A percentile compares a stretch with the other conserved stretches of the same genome.
These are phyloP conservation scores for Aphelenchoides besseyi DNA, from an alignment of 1,140 invertebrate genomes.

Conservation along the genomic window DNA sequence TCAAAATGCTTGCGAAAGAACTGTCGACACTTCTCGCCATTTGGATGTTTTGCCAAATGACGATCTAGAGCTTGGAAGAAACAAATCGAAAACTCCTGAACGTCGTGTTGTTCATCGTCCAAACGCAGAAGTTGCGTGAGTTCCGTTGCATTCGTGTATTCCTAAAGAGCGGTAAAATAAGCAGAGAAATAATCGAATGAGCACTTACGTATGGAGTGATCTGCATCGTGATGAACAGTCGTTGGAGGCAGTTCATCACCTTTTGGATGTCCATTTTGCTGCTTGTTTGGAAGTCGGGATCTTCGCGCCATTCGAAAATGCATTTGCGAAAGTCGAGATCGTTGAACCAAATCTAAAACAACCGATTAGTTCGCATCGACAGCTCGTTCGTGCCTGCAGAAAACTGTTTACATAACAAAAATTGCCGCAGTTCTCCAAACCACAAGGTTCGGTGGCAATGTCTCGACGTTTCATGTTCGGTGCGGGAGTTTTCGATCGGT, in stretches of 20 bases:
- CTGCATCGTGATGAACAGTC: slow-evolving; percentile 52
- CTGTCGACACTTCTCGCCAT: slow-evolving; percentile 34
- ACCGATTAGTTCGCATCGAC: not conserved
- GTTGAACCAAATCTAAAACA: slow-evolving; percentile 57
- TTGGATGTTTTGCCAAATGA: slow-evolving; percentile 47
- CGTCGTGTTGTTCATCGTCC: slow-evolving; percentile 60
- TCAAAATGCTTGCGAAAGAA: slow-evolving; percentile 34
- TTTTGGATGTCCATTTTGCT: slow-evolving; percentile 54
- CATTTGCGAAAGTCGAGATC: slow-evolving; percentile 57
- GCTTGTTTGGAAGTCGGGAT: slow-evolving; percentile 30
- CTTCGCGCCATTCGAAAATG: slow-evolving; percentile 51
- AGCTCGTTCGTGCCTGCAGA: slow-evolving; percentile 44
- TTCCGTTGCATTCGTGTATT: slow-evolving; percentile 42
- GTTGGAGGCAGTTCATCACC: slow-evolving; percentile 52
- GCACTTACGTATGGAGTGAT: slow-evolving; percentile 56
- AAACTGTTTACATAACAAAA: slow-evolving; percentile 61
- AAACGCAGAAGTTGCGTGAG: slow-evolving; percentile 44
- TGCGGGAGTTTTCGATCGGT: slow-evolving; percentile 18
- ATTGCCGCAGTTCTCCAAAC: slow-evolving; percentile 51
- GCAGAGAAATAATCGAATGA: not conserved
- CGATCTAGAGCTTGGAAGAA: slow-evolving; percentile 56
- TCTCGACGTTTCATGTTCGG: slow-evolving; percentile 42
- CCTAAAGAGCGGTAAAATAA: slow-evolving; percentile 27
- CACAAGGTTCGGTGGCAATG: slow-evolving; percentile 48
- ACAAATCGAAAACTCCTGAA: slow-evolving; percentile 55